Base-by-base conservation (phyloP, 2,113 vertebrate species). In the Panthera tigris region DNA sequence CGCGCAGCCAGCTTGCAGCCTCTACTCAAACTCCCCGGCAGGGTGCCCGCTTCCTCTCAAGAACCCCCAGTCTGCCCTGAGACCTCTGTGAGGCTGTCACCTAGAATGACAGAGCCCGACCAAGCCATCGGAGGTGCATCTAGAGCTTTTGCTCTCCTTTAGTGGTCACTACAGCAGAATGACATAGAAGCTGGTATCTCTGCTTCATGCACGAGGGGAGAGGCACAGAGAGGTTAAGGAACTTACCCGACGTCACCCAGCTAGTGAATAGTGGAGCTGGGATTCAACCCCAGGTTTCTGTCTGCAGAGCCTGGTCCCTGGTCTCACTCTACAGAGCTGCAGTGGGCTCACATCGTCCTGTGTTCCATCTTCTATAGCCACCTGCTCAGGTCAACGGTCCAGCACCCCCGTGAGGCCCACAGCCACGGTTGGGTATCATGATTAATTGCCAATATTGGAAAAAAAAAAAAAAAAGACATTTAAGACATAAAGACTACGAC, bases 61-160 rank as follows among this genome's bases (percentile, higher is more conserved):
- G 52, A 52, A 33, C 0, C 0, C 52, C 57, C 52, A 0, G 11
- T 2, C 45, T 48, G 29, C 23, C 31, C 66, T 6, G 13, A 19
- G 83, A 5, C 1, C 19, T 9, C 55, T 8, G 7, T 48, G 4
- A 80, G 14, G 3, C 2, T 7, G 25, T 65, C 19, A 0, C 45
- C 31, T 4, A 39, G 80, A 39, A 7, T 4, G 19, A 18, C 29
- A 15, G 9, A 9, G 25, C 36, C 27, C 23, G 29, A 29, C 61
- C 29, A 9, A 11, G 71, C 33, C 4, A 5, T 9, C 18, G 2
- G 3, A 25, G 73, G 5, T 12, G 14, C 31, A 5, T 27, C 7
- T 0, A 10, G 80, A 68, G 95, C 52, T 21, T n/a, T 52, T 11
- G 36, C 19, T 55, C 63, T 57, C 33, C 4, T 29, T 68, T 15